Base-by-base conservation (phyloP, 1,140 invertebrate species). In the Pygmarrhopalites habei region DNA sequence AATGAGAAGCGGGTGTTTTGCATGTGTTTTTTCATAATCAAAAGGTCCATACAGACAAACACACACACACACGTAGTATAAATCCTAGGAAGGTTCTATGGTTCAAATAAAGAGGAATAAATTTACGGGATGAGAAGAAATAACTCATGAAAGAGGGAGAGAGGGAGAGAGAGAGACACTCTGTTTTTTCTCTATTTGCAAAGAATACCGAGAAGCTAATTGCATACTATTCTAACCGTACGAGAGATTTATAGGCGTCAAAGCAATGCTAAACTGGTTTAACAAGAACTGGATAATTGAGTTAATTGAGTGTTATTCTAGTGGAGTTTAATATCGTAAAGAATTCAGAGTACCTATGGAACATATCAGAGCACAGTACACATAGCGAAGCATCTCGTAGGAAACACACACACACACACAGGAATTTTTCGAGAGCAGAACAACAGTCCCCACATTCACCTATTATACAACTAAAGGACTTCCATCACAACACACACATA, bases 251-350 rank as follows among this genome's bases (percentile, higher is more conserved):
- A 65, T 65, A 49, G 58, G 52, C 58, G 58, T 60, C 64, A 60
- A 56, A 56, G 21, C 12, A 49, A 35, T 60, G 58, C 41, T 56
- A 49, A 65, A 66, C 64, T 61, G 59, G 64, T 66, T 66, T 52
- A 58, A 57, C 64, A 66, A 66, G 59, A 66, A 62, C 64, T 58
- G 59, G 64, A 66, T 66, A 66, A 66, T 66, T 66, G 59, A 62
- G 52, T 60, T 64, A 64, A 59, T 64, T 64, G 62, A 64, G 62
- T 64, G 57, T 58, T 64, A 64, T 51, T 49, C 49, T 62, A n/a
- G 14, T 47, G 19, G 39, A 25, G 4, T 10, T 56, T 32, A 56
- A 56, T 15, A 56, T 56, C 53, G 10, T 35, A 53, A 25, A 4
- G 23, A 25, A 25, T n/a, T n/a, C n/a, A n/a, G n/a, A n/a, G n/a